Evolutionary conservation across 2,797 vertebrate species (phyloP).

Genomic region (Cuculus canorus): DNA sequence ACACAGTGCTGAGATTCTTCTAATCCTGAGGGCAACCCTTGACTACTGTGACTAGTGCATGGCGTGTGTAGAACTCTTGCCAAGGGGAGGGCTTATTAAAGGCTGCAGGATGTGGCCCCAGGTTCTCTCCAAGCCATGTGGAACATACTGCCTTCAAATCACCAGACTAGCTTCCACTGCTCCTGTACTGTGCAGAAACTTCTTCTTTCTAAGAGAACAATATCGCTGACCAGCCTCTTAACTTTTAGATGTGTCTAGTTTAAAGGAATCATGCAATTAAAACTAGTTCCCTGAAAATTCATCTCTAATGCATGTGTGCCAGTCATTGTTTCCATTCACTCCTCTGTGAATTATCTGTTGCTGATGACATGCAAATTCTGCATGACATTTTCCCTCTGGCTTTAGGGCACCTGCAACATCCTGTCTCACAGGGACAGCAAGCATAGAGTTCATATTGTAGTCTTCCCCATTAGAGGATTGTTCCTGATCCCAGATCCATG

Average conservation of each 20-base stretch:
- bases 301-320: background rate
- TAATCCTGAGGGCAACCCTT: background rate
- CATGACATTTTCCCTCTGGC: rapidly evolving
- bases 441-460: background rate
- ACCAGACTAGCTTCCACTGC: background rate
- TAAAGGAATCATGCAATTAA: slow-evolving; percentile 22
- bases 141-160: background rate
- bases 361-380: background rate
- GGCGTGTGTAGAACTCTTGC: background rate
- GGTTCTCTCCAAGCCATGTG: slow-evolving; percentile 46
- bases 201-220: slow-evolving; percentile 38
- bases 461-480: background rate
- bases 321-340: background rate
- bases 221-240: slow-evolving; percentile 1
- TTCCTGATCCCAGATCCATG: too few relatives aligned
- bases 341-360: background rate
- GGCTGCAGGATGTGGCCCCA: background rate
- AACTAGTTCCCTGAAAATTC: background rate
- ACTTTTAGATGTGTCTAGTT: background rate
- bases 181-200: slow-evolving; percentile 22
- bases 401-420: background rate
- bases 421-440: rapidly evolving
- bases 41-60: background rate
- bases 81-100: background rate
- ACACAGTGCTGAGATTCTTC: slow-evolving; percentile 10